Evolutionary conservation across 1,140 invertebrate species (phyloP), one percentile per base, ranked within the genome.

Genomic region (Drosophila tsacasi): DNA sequence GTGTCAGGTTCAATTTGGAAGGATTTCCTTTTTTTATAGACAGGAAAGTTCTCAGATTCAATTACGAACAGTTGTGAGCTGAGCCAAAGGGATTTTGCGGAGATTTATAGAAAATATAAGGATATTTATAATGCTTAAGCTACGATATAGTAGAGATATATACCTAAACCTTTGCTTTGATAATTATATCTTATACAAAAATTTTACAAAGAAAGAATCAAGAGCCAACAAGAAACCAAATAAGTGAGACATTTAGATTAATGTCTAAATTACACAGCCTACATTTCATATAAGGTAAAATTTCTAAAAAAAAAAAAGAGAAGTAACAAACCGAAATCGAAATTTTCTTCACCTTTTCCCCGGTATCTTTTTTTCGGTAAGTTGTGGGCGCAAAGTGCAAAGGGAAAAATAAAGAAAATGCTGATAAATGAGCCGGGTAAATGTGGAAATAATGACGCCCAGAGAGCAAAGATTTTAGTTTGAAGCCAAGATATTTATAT

Each of bases 371-470:
- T 35, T 67, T 54, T 44, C 30, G 47, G 49, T 39, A 61, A 44
- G 35, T 69, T 68, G 75, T 84, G 78, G 75, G 64, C 47, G 81
- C 81, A 71, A 80, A 77, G 32, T 81, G 73, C 73, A 82, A 61
- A 82, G 68, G 66, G 46, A 63, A 50, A 50, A 62, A 63, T 40
- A 66, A 50, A 58, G 64, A 78, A 89, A 87, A 87, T 84, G 60
- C 81, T 87, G 83, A 87, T 87, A 87, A 87, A 87, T 87, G 83
- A 87, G 81, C 67, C 64, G 67, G 77, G 83, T 87, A 89, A 89
- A 87, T 84, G 83, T 71, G 73, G 77, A 87, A 87, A 89, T 87
- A 87, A 87, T 87, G 83, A 87, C 77, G 65, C 13, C 57, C 40
- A 47, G 37, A 37, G 35, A 39, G 62, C 72, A 42, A 27, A 35